Percentiles rank a stretch among this genome's conserved stretches.
phyloP scores from a whole-genome alignment of 2,888 invertebrate species.

The Eledona agricola region DNA sequence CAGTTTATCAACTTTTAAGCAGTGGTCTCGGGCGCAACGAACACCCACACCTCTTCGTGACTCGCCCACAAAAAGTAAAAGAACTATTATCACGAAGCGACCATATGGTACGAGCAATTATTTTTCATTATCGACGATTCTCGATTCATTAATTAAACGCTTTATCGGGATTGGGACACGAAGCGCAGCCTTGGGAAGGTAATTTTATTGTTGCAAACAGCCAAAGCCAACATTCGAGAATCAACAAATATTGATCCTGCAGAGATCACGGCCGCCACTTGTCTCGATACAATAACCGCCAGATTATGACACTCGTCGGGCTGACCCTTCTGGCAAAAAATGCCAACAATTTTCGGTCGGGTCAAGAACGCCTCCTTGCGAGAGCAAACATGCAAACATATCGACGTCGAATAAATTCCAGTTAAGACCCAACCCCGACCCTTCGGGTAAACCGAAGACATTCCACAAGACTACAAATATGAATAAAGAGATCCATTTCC shows the following conservation, averaged over 20 bases:
- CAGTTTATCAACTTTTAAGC: too few species aligned
- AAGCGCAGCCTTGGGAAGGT: slow-evolving; percentile 4
- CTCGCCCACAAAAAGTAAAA: slow-evolving; percentile 31
- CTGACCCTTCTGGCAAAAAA: too few species aligned
- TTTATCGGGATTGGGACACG: background rate
- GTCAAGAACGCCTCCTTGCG: slow-evolving; percentile 17
- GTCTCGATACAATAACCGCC: background rate
- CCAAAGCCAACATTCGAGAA: slow-evolving; percentile 19
- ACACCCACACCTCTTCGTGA: slow-evolving; percentile 30
- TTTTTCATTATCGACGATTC: slow-evolving; percentile 12
- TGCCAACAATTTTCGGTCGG: slow-evolving; percentile 12
- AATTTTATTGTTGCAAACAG: slow-evolving; percentile 1
- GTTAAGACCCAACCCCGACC: slow-evolving; percentile 8
- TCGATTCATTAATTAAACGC: slow-evolving; percentile 21
- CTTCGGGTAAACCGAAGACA: slow-evolving; percentile 15
- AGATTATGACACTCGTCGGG: too few species aligned
- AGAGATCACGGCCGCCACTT: too few species aligned
- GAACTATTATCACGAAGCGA: slow-evolving; percentile 14
- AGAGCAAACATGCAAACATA: slow-evolving; percentile 23
- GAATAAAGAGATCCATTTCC: slow-evolving; percentile 21
- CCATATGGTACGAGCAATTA: slow-evolving; percentile 29
- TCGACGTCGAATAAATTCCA: slow-evolving; percentile 26
- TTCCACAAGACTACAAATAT: slow-evolving; percentile 12
- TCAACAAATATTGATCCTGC: too few species aligned
- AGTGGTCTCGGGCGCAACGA: too few species aligned